Evolutionary conservation across 2,888 invertebrate species (phyloP).

Genomic region (Cryptus armator): DNA sequence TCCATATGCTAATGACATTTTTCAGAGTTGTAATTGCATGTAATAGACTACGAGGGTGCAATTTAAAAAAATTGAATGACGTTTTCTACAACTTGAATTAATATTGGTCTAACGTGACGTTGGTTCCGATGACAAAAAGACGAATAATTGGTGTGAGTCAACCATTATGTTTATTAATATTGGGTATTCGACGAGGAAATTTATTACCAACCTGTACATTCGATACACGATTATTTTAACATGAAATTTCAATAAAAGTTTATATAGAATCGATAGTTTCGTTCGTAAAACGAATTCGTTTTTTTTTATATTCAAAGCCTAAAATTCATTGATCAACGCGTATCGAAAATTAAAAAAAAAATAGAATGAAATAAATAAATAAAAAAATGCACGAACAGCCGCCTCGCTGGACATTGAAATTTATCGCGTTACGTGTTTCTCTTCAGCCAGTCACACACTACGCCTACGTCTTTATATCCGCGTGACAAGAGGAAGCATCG

Average conservation of each 20-base stretch:
- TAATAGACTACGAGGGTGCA: too few relatives aligned
- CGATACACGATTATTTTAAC: slow-evolving; percentile 45
- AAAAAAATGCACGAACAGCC: slow-evolving; percentile 50
- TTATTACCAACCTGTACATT: slow-evolving; percentile 6
- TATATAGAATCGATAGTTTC: slow-evolving; percentile 13
- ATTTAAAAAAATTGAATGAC: too few relatives aligned
- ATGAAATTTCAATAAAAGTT: slow-evolving; percentile 57
- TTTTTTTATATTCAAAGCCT: slow-evolving; percentile 42
- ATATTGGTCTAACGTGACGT: too few relatives aligned
- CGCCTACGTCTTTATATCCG: slow-evolving; percentile 71
- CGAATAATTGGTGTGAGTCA: neutral
- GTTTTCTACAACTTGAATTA: too few relatives aligned
- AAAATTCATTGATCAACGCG: slow-evolving; percentile 56
- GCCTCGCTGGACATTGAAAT: slow-evolving; percentile 69
- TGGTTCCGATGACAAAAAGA: neutral
- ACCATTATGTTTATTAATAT: neutral
- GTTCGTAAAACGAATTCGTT: slow-evolving; percentile 42
- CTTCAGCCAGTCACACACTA: slow-evolving; percentile 55
- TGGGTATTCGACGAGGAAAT: slow-evolving; percentile 30
- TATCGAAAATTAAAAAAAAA: slow-evolving; percentile 25
- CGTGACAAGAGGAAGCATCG: slow-evolving; percentile 69
- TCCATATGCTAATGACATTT: too few relatives aligned
- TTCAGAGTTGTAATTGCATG: too few relatives aligned
- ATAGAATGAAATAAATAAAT: slow-evolving; percentile 13
- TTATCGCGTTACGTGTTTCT: slow-evolving; percentile 71